A percentile compares a stretch with the other conserved stretches of the same genome.
Evolutionary conservation across 2,113 vertebrate species (phyloP).

Genomic region (Gopherus flavomarginatus): DNA sequence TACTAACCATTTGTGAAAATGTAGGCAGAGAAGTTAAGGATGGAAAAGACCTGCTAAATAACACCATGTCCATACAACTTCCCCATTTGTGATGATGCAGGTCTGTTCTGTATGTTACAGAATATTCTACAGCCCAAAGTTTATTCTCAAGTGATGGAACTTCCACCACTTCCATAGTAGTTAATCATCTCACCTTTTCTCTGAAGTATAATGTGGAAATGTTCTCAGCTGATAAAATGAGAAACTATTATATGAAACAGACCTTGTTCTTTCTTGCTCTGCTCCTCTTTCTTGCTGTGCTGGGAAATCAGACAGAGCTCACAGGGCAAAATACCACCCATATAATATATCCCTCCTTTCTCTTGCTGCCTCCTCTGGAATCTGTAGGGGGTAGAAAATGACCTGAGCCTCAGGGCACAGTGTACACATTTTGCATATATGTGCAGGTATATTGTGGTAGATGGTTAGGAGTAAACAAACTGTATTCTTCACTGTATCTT

Average conservation of each 20-base stretch:
- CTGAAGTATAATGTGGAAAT: background rate
- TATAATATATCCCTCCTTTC: background rate
- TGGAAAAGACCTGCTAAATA: background rate
- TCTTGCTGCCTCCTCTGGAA: background rate
- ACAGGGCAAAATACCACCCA: background rate
- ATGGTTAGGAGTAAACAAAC: background rate
- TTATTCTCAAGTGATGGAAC: background rate
- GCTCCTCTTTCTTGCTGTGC: background rate
- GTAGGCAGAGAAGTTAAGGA: background rate
- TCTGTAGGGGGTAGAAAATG: background rate
- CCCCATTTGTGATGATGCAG: background rate
- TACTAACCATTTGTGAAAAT: background rate
- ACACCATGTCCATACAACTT: background rate
- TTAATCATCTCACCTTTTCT: background rate
- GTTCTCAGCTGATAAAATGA: background rate
- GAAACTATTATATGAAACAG: background rate
- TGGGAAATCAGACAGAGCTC: background rate
- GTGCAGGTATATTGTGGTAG: background rate
- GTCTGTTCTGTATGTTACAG: background rate
- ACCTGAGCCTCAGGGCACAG: background rate
- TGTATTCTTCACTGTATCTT: background rate
- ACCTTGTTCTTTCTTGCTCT: background rate
- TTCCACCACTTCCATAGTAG: background rate
- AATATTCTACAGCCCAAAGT: background rate
- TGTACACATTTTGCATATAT: background rate